phyloP scores from a whole-genome alignment of 2,888 invertebrate species.

The Yponomeuta evonymella region DNA sequence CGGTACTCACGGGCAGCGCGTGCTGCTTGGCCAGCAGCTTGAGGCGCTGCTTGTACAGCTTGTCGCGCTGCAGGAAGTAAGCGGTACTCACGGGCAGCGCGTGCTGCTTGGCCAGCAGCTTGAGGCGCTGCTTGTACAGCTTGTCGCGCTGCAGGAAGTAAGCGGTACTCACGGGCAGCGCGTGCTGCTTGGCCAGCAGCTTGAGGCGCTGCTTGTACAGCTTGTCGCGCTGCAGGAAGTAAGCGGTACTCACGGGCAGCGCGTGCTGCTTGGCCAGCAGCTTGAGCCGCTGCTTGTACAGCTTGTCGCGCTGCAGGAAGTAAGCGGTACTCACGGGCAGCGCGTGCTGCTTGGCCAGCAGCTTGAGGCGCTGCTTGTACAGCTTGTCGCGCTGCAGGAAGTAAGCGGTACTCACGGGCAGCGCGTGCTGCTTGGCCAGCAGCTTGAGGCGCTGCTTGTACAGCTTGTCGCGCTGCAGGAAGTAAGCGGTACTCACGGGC shows the following conservation, averaged over 20 bases:
- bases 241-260: slow-evolving; percentile 24
- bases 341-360: slow-evolving; percentile 57
- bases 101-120: slow-evolving; percentile 61
- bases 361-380: slow-evolving; percentile 69
- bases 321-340: slow-evolving; percentile 35
- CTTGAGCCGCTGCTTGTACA: no score
- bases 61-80: slow-evolving; percentile 42
- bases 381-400: slow-evolving; percentile 68
- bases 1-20: slow-evolving; percentile 56
- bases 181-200: slow-evolving; percentile 59
- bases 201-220: slow-evolving; percentile 66
- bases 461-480: not conserved
- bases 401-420: no score
- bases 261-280: slow-evolving; percentile 29
- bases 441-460: not conserved
- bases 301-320: slow-evolving; percentile 30
- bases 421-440: slow-evolving; percentile 34
- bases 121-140: slow-evolving; percentile 64
- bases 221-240: slow-evolving; percentile 67
- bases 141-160: slow-evolving; percentile 69
- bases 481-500: slow-evolving; percentile 40
- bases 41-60: slow-evolving; percentile 63
- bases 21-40: slow-evolving; percentile 64
- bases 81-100: slow-evolving; percentile 52
- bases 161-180: slow-evolving; percentile 50